phyloP scores from a whole-genome alignment of 2,113 vertebrate genomes.

The Bothrops jararaca region DNA sequence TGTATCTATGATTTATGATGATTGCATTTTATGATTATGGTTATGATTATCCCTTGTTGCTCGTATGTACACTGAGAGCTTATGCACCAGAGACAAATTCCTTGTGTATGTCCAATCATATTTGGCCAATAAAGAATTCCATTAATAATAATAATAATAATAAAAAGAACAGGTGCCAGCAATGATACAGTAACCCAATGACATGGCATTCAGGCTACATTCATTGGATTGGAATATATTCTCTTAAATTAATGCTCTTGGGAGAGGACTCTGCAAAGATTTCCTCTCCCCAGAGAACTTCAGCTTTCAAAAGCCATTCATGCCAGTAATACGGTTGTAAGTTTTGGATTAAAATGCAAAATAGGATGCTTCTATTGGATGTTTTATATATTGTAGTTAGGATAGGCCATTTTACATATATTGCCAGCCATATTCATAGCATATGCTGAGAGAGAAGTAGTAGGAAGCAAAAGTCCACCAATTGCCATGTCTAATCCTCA shows the following conservation, averaged over 20 bases:
- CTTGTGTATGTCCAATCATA: no score
- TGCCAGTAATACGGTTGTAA: background rate
- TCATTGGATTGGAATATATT: background rate
- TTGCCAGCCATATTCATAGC: background rate
- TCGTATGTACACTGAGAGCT: no score
- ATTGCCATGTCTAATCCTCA: background rate
- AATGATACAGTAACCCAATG: background rate
- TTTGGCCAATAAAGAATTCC: no score
- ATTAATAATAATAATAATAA: no score
- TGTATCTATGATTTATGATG: no score
- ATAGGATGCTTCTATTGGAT: background rate
- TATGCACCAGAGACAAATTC: no score
- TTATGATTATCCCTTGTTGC: no score
- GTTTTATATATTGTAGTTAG: background rate
- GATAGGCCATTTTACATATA: background rate
- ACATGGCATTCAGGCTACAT: background rate
- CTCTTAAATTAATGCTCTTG: background rate
- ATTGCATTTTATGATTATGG: no score
- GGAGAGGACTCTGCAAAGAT: background rate
- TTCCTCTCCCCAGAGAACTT: background rate
- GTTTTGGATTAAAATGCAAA: background rate
- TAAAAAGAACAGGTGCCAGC: constrained; percentile 4
- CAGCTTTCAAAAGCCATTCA: background rate
- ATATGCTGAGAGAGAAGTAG: background rate
- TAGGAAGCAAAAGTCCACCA: background rate